Conservation (phyloP, 2,888 invertebrate genomes). For the Lasioglossum marginatum region DNA sequence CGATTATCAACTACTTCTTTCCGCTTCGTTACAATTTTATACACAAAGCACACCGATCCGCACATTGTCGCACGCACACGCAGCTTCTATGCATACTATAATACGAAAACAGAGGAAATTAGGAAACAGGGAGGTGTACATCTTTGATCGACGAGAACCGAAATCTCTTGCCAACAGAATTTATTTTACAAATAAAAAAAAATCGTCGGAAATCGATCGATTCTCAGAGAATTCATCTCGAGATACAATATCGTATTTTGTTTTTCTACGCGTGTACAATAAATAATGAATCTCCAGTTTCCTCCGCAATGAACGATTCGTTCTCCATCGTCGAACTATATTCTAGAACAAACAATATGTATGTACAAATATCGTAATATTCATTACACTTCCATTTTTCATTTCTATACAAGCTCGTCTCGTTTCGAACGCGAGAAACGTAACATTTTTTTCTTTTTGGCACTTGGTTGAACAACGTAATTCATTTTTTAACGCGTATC, state of each 20-base stretch:
- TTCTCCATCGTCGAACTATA: conserved; percentile 11
- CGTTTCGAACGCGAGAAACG: conserved; percentile 20
- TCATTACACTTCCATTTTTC: conserved; percentile 3
- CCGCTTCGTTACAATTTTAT: conserved; percentile 39
- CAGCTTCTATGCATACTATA: conserved; percentile 19
- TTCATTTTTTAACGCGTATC: conserved; percentile 4
- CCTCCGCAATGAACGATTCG: neutral
- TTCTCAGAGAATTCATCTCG: conserved; percentile 31
- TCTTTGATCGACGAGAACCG: conserved; percentile 23
- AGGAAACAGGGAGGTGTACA: neutral
- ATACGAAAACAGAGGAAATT: conserved; percentile 29
- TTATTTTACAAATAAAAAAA: conserved; percentile 28
- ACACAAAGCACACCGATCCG: conserved; percentile 50
- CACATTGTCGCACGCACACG: conserved; percentile 55
- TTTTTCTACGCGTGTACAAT: conserved; percentile 36
- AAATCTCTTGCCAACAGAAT: conserved; percentile 1
- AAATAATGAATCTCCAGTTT: conserved; percentile 40
- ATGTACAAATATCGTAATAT: conserved; percentile 40
- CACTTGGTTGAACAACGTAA: conserved; percentile 40
- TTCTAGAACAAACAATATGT: conserved; percentile 6
- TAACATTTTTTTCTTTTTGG: conserved; percentile 41
- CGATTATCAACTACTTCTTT: conserved; percentile 26
- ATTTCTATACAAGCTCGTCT: conserved; percentile 3
- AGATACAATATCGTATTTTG: neutral
- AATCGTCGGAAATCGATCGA: conserved; percentile 20